phyloP scores from a whole-genome alignment of 2,888 invertebrate species.

The Epirrita christyi region DNA sequence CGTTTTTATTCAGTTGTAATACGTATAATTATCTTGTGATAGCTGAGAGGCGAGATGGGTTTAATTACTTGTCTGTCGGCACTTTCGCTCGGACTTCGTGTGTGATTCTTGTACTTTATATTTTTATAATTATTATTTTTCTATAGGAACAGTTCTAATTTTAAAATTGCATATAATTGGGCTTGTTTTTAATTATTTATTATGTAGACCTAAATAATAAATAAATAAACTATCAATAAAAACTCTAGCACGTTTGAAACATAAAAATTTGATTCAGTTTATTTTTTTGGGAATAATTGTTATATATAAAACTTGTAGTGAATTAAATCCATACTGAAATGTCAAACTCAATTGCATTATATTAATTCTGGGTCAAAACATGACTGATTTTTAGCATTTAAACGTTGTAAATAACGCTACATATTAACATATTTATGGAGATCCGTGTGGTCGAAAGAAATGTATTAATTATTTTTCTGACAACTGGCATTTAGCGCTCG shows the following conservation, averaged over 20 bases:
- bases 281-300: no score
- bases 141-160: no score
- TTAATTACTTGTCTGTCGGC: slow-evolving; percentile 64
- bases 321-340: not conserved
- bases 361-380: slow-evolving; percentile 1
- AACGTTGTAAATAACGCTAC: slow-evolving; percentile 6
- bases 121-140: no score
- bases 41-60: slow-evolving; percentile 47
- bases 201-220: no score
- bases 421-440: slow-evolving; percentile 31
- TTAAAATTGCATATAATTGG: no score
- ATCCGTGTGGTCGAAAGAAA: slow-evolving; percentile 31
- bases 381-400: slow-evolving; percentile 9
- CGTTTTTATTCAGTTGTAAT: slow-evolving; percentile 41
- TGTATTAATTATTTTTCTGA: slow-evolving; percentile 37
- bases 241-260: no score
- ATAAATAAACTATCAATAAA: no score
- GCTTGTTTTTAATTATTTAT: no score
- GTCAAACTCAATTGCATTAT: not conserved
- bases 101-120: not conserved
- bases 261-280: no score
- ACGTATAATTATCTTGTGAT: slow-evolving; percentile 66
- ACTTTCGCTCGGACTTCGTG: slow-evolving; percentile 48
- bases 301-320: no score
- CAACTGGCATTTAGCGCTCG: slow-evolving; percentile 37